Percentiles rank a stretch among this genome's conserved stretches.
phyloP scores from a whole-genome alignment of 2,888 invertebrate species.

The Chesias legatella region DNA sequence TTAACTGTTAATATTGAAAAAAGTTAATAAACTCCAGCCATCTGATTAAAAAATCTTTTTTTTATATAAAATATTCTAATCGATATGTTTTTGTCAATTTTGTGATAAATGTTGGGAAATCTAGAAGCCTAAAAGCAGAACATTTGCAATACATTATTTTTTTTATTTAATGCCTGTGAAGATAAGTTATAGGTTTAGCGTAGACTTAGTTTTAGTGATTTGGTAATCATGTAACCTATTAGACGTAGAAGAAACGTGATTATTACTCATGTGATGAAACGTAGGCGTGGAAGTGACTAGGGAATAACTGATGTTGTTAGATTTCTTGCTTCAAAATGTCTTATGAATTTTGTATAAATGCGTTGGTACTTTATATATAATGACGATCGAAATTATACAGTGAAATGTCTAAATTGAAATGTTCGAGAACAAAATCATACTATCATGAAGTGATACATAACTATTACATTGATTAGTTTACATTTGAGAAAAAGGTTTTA shows the following conservation, averaged over 20 bases:
- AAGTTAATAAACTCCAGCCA: slow-evolving; percentile 12
- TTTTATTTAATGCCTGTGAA: slow-evolving; percentile 5
- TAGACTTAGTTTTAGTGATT: slow-evolving; percentile 37
- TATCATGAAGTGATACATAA: no score
- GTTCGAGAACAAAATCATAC: no score
- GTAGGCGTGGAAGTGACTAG: slow-evolving; percentile 52
- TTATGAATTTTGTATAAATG: slow-evolving; percentile 43
- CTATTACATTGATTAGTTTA: no score
- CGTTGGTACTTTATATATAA: slow-evolving; percentile 7
- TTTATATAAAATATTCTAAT: slow-evolving; percentile 1
- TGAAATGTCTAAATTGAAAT: neutral
- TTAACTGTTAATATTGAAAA: slow-evolving; percentile 5
- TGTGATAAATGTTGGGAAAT: slow-evolving; percentile 1
- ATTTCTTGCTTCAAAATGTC: slow-evolving; percentile 36
- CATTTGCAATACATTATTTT: neutral
- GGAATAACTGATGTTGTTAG: slow-evolving; percentile 26
- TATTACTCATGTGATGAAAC: slow-evolving; percentile 60
- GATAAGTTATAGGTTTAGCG: slow-evolving; percentile 16
- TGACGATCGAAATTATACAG: neutral
- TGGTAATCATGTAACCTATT: slow-evolving; percentile 40
- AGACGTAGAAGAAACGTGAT: slow-evolving; percentile 60
- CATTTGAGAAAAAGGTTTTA: no score
- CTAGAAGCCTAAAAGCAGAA: slow-evolving; percentile 5
- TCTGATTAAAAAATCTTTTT: slow-evolving; percentile 8
- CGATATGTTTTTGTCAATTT: neutral